Conservation (phyloP, 2,888 invertebrate species). For the Erebia epiphron region DNA sequence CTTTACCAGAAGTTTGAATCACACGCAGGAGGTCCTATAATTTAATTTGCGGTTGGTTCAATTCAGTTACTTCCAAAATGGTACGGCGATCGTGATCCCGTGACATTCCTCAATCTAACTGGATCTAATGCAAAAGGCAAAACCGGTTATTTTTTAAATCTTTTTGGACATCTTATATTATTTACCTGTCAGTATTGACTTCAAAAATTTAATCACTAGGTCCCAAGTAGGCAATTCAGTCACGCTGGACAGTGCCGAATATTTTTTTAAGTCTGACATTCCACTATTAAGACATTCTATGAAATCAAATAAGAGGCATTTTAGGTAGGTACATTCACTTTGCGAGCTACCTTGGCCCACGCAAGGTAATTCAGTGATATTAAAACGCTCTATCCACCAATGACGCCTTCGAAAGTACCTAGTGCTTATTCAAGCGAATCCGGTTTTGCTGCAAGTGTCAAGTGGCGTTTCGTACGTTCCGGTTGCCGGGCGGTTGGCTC, state of each 20-base stretch:
- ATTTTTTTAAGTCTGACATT: slow-evolving; percentile 27
- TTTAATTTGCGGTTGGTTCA: neutral
- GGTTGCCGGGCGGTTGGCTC: neutral
- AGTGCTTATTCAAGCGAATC: slow-evolving; percentile 59
- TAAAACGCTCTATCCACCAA: slow-evolving; percentile 70
- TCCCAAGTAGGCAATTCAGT: neutral
- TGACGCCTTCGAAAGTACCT: slow-evolving; percentile 73
- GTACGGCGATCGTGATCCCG: neutral
- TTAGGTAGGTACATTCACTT: slow-evolving; percentile 73
- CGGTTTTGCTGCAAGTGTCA: slow-evolving; percentile 49
- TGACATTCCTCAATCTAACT: no score
- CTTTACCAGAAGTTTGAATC: neutral
- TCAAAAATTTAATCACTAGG: no score
- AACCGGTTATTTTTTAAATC: neutral
- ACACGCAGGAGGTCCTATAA: neutral
- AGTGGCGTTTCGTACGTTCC: slow-evolving; percentile 12
- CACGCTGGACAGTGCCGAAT: slow-evolving; percentile 2
- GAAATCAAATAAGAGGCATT: slow-evolving; percentile 40
- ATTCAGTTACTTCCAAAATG: neutral
- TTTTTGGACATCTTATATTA: neutral
- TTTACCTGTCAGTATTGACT: neutral
- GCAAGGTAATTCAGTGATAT: slow-evolving; percentile 79
- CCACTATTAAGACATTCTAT: slow-evolving; percentile 30
- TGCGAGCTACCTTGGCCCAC: slow-evolving; percentile 73
- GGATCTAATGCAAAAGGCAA: neutral